phyloP scores from a whole-genome alignment of 2,888 invertebrate genomes.

The Allacma fusca region DNA sequence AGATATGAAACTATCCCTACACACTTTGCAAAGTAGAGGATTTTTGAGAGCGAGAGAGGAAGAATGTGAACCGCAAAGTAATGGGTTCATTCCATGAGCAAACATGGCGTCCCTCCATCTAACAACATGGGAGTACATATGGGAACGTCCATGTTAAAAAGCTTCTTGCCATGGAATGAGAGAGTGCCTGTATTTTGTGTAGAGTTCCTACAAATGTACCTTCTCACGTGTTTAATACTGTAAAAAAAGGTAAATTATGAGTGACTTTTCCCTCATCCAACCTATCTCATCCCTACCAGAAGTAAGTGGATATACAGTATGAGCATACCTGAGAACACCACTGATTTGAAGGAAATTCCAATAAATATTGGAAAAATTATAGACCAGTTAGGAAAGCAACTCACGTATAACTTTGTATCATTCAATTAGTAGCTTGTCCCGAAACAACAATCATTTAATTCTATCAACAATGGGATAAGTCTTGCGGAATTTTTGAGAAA shows the following conservation, averaged over 20 bases:
- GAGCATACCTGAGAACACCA: no score
- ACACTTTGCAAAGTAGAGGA: no score
- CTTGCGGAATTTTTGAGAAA: neutral
- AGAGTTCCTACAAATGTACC: no score
- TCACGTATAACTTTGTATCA: neutral
- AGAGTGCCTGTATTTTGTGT: no score
- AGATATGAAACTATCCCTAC: no score
- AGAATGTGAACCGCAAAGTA: neutral
- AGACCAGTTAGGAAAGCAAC: neutral
- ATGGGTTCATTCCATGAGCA: conserved; percentile 10
- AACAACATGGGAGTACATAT: no score
- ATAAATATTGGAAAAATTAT: conserved; percentile 2
- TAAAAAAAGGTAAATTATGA: no score
- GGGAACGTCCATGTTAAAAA: neutral
- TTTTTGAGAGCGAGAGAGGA: no score
- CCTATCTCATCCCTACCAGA: no score
- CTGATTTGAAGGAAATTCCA: neutral
- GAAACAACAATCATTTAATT: neutral
- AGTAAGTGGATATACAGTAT: no score
- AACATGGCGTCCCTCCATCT: neutral
- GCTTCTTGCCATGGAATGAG: neutral
- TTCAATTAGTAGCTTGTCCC: neutral
- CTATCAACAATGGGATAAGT: neutral
- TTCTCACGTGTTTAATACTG: no score
- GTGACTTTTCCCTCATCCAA: no score